Evolutionary conservation across 2,888 invertebrate species (phyloP).

Genomic region (Lottia gigantea): DNA sequence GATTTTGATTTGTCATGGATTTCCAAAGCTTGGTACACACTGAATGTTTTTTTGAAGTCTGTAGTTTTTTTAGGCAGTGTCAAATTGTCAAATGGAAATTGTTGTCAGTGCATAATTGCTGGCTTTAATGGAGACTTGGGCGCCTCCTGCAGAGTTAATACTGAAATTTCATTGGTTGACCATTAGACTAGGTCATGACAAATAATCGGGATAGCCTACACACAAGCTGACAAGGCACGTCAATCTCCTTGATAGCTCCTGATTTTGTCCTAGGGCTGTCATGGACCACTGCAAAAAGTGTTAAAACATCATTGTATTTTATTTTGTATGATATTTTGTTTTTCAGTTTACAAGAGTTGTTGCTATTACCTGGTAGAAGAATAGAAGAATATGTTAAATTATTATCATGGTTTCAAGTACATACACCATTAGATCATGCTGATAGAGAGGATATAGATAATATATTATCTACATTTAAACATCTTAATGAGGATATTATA

Average conservation of each 20-base stretch:
- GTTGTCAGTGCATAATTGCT: not conserved
- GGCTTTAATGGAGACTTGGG: not conserved
- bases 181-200: no score
- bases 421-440: constrained; percentile 61
- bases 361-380: constrained; percentile 63
- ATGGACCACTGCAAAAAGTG: no score
- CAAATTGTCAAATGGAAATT: no score
- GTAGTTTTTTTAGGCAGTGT: not conserved
- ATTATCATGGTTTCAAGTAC: constrained; percentile 60
- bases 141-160: not conserved
- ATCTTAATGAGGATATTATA: constrained; percentile 54
- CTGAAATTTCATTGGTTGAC: no score
- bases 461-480: constrained; percentile 51
- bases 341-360: constrained; percentile 67
- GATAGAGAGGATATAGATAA: constrained; percentile 58
- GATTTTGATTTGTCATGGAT: no score
- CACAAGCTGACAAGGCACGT: no score
- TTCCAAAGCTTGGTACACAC: no score
- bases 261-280: no score
- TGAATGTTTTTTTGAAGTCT: not conserved
- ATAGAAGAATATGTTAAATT: constrained; percentile 63
- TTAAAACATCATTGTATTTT: no score
- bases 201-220: no score
- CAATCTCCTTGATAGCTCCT: no score
- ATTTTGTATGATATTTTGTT: not conserved